phyloP scores from a whole-genome alignment of 2,888 invertebrate genomes.

The Pedicia rivosa region DNA sequence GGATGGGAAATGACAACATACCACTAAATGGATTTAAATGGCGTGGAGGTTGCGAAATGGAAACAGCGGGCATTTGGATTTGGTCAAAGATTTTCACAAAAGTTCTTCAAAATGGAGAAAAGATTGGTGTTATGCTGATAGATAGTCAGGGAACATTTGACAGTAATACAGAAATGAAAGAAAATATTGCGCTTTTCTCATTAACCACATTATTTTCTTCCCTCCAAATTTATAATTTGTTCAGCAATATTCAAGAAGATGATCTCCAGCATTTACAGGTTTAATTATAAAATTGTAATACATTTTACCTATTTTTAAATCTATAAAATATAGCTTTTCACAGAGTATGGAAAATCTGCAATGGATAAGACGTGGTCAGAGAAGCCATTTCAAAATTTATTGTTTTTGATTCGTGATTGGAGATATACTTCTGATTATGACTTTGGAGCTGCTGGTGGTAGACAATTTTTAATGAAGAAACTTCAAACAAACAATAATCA shows the following conservation, averaged over 20 bases:
- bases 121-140: constrained; percentile 7
- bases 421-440: constrained; percentile 3
- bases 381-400: constrained; percentile 8
- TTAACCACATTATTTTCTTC: constrained; percentile 9
- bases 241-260: constrained; percentile 7
- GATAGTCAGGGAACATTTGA: constrained; percentile 10
- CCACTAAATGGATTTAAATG: constrained; percentile 8
- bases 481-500: constrained; percentile 1
- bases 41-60: constrained; percentile 6
- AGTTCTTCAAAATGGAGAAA: constrained; percentile 4
- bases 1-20: constrained; percentile 6
- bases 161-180: constrained; percentile 3
- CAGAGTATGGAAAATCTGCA: constrained; percentile 7
- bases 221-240: constrained; percentile 7
- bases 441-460: not conserved
- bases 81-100: constrained; percentile 9
- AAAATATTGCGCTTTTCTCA: constrained; percentile 8
- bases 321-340: constrained; percentile 6
- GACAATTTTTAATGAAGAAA: not conserved
- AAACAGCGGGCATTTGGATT: constrained; percentile 7
- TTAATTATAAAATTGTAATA: too few relatives aligned
- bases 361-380: not conserved
- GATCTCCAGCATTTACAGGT: constrained; percentile 9
- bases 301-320: too few relatives aligned
- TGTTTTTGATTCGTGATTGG: constrained; percentile 9